Evolutionary conservation across 2,888 invertebrate genomes (phyloP).

Genomic region (Xestia xanthographa): DNA sequence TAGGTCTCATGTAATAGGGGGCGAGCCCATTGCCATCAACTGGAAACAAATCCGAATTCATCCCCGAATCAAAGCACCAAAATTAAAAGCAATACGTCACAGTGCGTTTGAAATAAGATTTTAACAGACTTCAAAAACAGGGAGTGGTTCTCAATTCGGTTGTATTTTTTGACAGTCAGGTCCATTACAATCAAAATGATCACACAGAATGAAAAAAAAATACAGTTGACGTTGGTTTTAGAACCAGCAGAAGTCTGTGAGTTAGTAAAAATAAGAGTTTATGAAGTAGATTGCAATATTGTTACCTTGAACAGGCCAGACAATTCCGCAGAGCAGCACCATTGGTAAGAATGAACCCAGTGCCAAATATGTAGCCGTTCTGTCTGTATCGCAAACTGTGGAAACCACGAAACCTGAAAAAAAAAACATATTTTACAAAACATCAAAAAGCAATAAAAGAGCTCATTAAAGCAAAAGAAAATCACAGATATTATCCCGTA

Average conservation of each 20-base stretch:
- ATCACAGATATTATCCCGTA: too few species aligned
- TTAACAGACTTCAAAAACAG: too few species aligned
- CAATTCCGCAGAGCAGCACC: slow-evolving; percentile 96
- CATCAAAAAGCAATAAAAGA: too few species aligned
- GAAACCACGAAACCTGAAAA: slow-evolving; percentile 94
- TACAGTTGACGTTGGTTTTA: not conserved
- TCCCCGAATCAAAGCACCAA: too few species aligned
- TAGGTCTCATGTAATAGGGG: too few species aligned
- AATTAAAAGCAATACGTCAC: not conserved
- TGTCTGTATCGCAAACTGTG: slow-evolving; percentile 94
- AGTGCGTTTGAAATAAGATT: not conserved
- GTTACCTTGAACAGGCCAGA: slow-evolving; percentile 97
- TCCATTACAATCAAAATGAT: not conserved
- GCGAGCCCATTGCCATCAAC: too few species aligned
- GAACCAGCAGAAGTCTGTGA: not conserved
- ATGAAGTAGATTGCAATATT: not conserved
- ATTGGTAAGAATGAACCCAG: slow-evolving; percentile 96
- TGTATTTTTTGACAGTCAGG: not conserved
- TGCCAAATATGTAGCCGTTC: slow-evolving; percentile 96
- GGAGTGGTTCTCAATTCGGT: too few species aligned
- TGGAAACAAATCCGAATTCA: too few species aligned
- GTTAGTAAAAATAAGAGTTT: too few species aligned
- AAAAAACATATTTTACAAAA: not conserved
- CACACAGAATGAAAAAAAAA: not conserved
- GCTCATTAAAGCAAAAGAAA: too few species aligned